Percentiles rank a stretch among this genome's conserved stretches.
These are phyloP conservation scores for Dolichoris vasculosae DNA, from an alignment of 1,140 invertebrate genomes.

Conservation along the genomic window DNA sequence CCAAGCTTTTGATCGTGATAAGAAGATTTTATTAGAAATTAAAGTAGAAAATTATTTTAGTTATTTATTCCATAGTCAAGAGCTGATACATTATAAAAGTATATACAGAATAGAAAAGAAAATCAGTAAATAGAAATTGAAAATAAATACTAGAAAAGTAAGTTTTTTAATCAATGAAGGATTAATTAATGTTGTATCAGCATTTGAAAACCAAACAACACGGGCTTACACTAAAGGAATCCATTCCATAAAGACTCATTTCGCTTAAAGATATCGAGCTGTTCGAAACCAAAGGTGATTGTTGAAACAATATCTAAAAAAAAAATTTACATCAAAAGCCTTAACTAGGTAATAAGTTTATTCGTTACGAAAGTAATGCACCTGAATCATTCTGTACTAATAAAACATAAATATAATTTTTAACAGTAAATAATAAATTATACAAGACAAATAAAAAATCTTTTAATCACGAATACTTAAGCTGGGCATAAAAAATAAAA, in stretches of 20 bases:
- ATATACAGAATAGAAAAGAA: conserved; percentile 24
- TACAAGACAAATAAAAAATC: background rate
- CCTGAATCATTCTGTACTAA: background rate
- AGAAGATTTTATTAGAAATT: background rate
- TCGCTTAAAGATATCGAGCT: conserved; percentile 60
- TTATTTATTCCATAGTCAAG: background rate
- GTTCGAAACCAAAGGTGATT: conserved; percentile 55
- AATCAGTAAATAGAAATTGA: conserved; percentile 12
- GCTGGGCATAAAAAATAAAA: background rate
- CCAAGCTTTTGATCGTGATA: conserved; percentile 24
- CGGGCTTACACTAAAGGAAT: conserved; percentile 62
- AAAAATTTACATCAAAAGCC: conserved; percentile 45
- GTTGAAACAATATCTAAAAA: conserved; percentile 61
- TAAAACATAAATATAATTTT: background rate
- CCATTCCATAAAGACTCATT: conserved; percentile 62
- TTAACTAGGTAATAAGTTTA: background rate
- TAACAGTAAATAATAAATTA: too few relatives aligned
- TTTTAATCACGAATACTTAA: background rate
- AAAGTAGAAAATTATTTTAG: background rate
- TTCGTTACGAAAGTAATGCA: conserved; percentile 31
- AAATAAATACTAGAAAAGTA: background rate
- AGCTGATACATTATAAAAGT: background rate
- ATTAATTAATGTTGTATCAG: conserved; percentile 1
- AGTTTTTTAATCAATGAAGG: background rate
- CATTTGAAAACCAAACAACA: conserved; percentile 42